Evolutionary conservation across 2,113 vertebrate genomes (phyloP).

Genomic region (Ammodytes dubius): DNA sequence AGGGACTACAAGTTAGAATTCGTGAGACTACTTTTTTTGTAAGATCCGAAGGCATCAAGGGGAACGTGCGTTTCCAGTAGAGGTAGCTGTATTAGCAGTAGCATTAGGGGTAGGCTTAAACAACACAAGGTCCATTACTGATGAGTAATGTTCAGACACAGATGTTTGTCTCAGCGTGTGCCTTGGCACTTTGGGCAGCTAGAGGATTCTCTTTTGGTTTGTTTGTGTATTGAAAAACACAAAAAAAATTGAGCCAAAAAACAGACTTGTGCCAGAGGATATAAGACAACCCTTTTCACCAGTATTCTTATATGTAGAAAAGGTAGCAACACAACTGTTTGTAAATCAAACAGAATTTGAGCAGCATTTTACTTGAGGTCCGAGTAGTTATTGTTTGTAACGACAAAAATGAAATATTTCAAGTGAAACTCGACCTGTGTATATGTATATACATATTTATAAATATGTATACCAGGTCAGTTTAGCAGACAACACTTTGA

Average conservation of each 20-base stretch:
- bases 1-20: slow-evolving; percentile 4
- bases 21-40: not conserved
- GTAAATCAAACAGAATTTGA: slow-evolving; percentile 53
- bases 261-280: slow-evolving; percentile 65
- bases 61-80: slow-evolving; percentile 12
- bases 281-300: slow-evolving; percentile 49
- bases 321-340: slow-evolving; percentile 60
- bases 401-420: slow-evolving; percentile 17
- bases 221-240: slow-evolving; percentile 46
- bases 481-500: slow-evolving; percentile 40
- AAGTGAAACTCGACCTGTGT: slow-evolving; percentile 9
- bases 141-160: slow-evolving; percentile 44
- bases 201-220: slow-evolving; percentile 54
- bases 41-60: slow-evolving; percentile 3
- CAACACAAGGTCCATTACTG: slow-evolving; percentile 52
- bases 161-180: slow-evolving; percentile 68
- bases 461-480: slow-evolving; percentile 23
- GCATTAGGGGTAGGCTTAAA: slow-evolving; percentile 27
- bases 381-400: slow-evolving; percentile 59
- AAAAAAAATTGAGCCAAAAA: slow-evolving; percentile 52
- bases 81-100: slow-evolving; percentile 29
- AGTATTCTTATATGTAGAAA: slow-evolving; percentile 43
- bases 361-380: slow-evolving; percentile 50
- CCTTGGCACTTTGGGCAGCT: slow-evolving; percentile 79
- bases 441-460: not conserved